phyloP scores from a whole-genome alignment of 2,888 invertebrate genomes.

The Erannis defoliaria region DNA sequence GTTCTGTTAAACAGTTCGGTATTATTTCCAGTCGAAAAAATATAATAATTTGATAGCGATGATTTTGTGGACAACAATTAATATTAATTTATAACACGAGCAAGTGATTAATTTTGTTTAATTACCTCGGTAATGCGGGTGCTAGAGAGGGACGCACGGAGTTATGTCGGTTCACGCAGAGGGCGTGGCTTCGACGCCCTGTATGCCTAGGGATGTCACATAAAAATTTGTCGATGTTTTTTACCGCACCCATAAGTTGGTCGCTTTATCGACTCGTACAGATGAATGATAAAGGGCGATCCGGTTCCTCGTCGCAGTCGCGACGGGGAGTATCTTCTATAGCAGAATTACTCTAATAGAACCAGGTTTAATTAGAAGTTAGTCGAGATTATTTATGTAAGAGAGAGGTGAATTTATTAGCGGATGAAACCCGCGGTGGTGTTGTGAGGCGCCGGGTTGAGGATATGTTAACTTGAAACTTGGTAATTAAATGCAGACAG shows the following conservation, averaged over 20 bases:
- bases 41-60: constrained; percentile 41
- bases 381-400: constrained; percentile 51
- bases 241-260: constrained; percentile 58
- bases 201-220: constrained; percentile 71
- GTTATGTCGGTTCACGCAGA: constrained; percentile 59
- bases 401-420: constrained; percentile 41
- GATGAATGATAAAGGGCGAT: constrained; percentile 42
- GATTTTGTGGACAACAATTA: constrained; percentile 42
- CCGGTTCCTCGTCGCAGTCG: constrained; percentile 60
- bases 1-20: constrained; percentile 6
- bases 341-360: constrained; percentile 67
- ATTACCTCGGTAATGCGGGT: constrained; percentile 37
- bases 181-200: constrained; percentile 66
- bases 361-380: constrained; percentile 73
- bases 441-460: constrained; percentile 21
- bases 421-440: constrained; percentile 24
- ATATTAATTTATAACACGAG: constrained; percentile 36
- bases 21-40: constrained; percentile 11
- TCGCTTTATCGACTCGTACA: constrained; percentile 65
- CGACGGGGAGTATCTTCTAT: constrained; percentile 70
- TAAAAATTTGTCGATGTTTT: constrained; percentile 71
- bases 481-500: constrained; percentile 16
- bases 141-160: constrained; percentile 67
- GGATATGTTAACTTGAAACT: constrained; percentile 3
- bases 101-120: constrained; percentile 40